Evolutionary conservation across 2,113 vertebrate genomes (phyloP), one percentile per base, ranked within the genome.

Genomic region (Struthio camelus): DNA sequence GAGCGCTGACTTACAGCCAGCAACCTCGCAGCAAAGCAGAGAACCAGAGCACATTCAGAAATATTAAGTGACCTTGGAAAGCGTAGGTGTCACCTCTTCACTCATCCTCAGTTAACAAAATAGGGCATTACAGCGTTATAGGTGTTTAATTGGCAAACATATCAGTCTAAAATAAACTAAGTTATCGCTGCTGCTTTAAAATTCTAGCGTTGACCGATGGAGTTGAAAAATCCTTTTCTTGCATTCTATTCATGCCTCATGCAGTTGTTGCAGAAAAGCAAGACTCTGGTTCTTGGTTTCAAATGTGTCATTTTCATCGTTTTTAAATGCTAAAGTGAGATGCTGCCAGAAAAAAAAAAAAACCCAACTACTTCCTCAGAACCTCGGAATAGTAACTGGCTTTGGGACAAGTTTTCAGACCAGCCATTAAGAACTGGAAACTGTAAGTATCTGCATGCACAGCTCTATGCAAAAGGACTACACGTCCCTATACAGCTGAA

Each of bases 81-180:
- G 88, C 2, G 24, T 23, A 32, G 70, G 77, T 50, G 87, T 23
- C 2, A 9, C 54, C 56, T 84, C 80, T 65, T 91, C 95, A 96
- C 85, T 89, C 95, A 92, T 65, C 85, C 90, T 85, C 85, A 78
- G 50, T 58, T 84, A 93, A 80, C 67, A 91, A 88, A 76, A 56
- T 7, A 58, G 90, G 94, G 75, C 69, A 17, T 27, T 5, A 75
- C 9, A 90, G 75, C 69, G 15, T 27, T 5, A 75, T 10, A 90
- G 73, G 95, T 95, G 95, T 96, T 97, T 89, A 81, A 97, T 93
- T 97, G 96, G 96, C 96, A 97, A 97, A 97, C 94, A 96, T 94
- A 97, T 25, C 97, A 97, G 96, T 91, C 91, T 88, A 87, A 84
- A 85, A 71, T 36, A 72, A 80, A 53, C 81, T 73, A 14, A 58